Evolutionary conservation across 2,888 invertebrate genomes (phyloP).

Genomic region (Synanthedon vespiformis): DNA sequence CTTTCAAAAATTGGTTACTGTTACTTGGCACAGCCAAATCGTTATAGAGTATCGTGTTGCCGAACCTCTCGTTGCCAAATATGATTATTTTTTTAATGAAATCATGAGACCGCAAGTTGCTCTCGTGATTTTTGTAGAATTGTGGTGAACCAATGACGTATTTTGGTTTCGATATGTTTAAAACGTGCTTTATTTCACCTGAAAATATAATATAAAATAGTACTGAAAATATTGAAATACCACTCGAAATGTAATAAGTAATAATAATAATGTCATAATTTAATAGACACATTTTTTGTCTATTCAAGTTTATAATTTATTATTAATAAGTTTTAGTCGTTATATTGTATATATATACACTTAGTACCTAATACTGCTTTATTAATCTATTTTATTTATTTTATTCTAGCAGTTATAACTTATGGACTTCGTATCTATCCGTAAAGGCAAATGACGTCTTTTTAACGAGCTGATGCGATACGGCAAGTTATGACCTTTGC

Average conservation of each 20-base stretch:
- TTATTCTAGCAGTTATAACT: too few species aligned
- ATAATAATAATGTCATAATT: too few species aligned
- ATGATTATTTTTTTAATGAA: slow-evolving; percentile 30
- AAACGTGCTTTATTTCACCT: slow-evolving; percentile 42
- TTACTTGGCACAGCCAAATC: slow-evolving; percentile 18
- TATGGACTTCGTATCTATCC: too few species aligned
- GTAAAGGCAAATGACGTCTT: too few species aligned
- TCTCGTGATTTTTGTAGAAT: slow-evolving; percentile 25
- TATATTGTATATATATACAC: too few species aligned
- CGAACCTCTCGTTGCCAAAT: slow-evolving; percentile 23
- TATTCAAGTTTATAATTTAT: too few species aligned
- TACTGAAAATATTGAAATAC: not conserved
- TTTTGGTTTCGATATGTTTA: slow-evolving; percentile 39
- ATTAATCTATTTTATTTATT: too few species aligned
- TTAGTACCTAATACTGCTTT: too few species aligned
- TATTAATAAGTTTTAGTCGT: too few species aligned
- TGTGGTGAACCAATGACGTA: slow-evolving; percentile 35
- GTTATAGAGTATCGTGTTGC: slow-evolving; percentile 22
- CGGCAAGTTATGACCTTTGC: too few species aligned
- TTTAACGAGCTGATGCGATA: too few species aligned
- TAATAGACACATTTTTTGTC: too few species aligned
- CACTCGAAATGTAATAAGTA: not conserved
- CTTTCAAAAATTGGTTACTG: slow-evolving; percentile 6
- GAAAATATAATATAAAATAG: slow-evolving; percentile 16
- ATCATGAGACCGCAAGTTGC: slow-evolving; percentile 17